Conservation (phyloP, 2,888 invertebrate genomes). For the Strigamia crassipes region DNA sequence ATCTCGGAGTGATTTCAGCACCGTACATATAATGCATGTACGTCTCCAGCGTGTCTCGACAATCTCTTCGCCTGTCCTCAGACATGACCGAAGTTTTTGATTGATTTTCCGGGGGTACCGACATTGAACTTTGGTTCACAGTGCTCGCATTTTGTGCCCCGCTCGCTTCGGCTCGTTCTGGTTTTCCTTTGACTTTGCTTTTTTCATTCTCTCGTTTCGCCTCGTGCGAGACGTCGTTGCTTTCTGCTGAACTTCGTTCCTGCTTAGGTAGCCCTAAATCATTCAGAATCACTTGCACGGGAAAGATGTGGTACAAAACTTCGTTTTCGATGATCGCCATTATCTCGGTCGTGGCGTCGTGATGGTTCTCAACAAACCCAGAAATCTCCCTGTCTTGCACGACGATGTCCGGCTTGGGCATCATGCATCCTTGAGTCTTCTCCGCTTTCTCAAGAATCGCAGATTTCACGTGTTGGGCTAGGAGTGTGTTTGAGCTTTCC, state of each 20-base stretch:
- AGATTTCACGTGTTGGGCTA: not conserved
- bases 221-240: not conserved
- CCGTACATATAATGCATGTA: constrained; percentile 14
- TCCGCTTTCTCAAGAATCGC: not conserved
- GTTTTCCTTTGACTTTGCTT: too few relatives aligned
- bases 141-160: not conserved
- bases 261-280: not conserved
- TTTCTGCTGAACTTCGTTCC: not conserved
- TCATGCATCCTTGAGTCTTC: not conserved
- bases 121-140: not conserved
- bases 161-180: not conserved
- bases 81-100: not conserved
- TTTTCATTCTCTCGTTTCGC: too few relatives aligned
- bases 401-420: not conserved
- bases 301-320: not conserved
- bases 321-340: constrained; percentile 4
- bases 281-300: not conserved
- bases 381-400: not conserved
- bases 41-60: not conserved
- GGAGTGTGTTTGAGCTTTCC: not conserved
- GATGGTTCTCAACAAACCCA: not conserved
- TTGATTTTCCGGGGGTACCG: not conserved
- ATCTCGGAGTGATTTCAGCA: not conserved
- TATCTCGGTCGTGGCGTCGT: not conserved
- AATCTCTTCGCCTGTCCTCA: not conserved